These are phyloP conservation scores for Crocidura indochinensis DNA, from an alignment of 2,797 vertebrate genomes.

Conservation along the genomic window DNA sequence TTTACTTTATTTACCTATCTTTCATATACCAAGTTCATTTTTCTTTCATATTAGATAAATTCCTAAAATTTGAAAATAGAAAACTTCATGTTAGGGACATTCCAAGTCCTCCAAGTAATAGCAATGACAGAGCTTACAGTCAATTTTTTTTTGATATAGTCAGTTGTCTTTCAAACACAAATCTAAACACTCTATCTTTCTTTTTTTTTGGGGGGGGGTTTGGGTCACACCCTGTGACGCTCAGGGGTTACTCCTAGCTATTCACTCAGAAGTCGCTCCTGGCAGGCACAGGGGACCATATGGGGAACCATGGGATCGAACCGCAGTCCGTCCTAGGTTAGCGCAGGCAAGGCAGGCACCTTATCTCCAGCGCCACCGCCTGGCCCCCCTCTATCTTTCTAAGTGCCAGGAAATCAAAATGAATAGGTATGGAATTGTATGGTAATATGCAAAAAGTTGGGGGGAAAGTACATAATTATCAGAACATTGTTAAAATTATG, in stretches of 20 bases:
- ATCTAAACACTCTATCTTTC: not conserved
- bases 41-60: not conserved
- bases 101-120: not conserved
- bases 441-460: not conserved
- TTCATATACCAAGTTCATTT: not conserved
- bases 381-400: too few relatives aligned
- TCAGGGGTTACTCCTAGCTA: too few relatives aligned
- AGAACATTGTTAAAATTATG: not conserved
- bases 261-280: too few relatives aligned
- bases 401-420: not conserved
- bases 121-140: not conserved
- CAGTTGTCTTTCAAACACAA: not conserved
- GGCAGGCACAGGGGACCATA: too few relatives aligned
- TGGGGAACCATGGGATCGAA: too few relatives aligned
- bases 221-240: too few relatives aligned
- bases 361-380: too few relatives aligned
- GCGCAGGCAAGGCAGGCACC: too few relatives aligned
- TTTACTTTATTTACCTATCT: not conserved
- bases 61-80: not conserved
- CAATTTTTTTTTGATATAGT: not conserved
- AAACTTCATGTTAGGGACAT: not conserved
- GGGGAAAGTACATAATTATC: not conserved
- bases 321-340: too few relatives aligned
- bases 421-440: not conserved
- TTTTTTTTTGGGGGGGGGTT: too few relatives aligned